phyloP scores from a whole-genome alignment of 2,797 vertebrate species.

The Heliangelus exortis region DNA sequence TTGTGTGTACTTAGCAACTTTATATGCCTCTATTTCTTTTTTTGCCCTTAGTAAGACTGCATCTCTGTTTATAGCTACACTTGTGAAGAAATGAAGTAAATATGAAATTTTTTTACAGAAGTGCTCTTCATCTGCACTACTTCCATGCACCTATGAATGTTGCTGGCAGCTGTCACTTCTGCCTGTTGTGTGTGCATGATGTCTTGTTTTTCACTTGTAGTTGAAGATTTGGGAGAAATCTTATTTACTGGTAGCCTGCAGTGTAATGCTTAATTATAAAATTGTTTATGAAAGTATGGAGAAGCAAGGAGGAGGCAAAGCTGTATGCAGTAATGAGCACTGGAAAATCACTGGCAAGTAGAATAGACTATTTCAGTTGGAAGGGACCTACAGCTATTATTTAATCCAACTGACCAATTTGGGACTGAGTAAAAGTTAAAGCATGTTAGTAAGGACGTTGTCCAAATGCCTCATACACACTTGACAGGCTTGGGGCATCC shows the following conservation, averaged over 20 bases:
- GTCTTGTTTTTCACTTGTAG: background rate
- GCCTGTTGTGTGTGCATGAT: accelerated
- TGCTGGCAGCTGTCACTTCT: background rate
- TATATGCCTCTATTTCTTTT: background rate
- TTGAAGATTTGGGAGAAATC: background rate
- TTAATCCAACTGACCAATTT: background rate
- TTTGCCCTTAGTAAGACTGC: background rate
- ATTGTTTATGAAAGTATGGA: background rate
- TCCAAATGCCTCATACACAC: background rate
- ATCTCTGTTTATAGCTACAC: background rate
- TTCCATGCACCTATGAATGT: background rate
- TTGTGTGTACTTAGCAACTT: background rate
- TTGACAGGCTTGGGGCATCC: background rate
- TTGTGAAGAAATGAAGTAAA: background rate
- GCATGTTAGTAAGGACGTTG: background rate
- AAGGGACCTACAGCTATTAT: background rate
- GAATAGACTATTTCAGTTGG: background rate
- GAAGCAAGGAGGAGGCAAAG: background rate
- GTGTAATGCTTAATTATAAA: background rate
- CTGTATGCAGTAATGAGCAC: background rate
- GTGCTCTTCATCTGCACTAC: background rate
- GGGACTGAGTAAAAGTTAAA: background rate
- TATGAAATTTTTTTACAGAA: background rate
- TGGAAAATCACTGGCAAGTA: background rate
- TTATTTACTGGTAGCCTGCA: background rate